Conservation (phyloP, 2,113 vertebrate genomes). For the Paralichthys olivaceus region DNA sequence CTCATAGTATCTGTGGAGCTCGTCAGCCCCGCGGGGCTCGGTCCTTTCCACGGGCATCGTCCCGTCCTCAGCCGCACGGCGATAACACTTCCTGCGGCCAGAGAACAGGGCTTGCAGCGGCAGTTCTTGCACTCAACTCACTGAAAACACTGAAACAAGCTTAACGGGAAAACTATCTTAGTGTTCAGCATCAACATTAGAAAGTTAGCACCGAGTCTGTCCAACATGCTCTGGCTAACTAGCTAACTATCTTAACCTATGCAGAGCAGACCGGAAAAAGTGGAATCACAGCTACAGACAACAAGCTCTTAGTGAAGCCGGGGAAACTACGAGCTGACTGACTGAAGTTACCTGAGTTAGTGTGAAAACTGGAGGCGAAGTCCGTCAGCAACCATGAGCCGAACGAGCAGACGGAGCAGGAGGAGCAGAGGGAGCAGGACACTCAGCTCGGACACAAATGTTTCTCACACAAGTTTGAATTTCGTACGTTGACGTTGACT, state of each 20-base stretch:
- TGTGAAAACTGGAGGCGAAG: background rate
- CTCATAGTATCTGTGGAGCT: constrained; percentile 81
- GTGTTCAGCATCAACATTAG: background rate
- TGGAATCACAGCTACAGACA: background rate
- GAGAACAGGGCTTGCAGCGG: background rate
- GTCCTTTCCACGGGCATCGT: constrained; percentile 80
- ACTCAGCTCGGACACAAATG: background rate
- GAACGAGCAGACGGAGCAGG: no score
- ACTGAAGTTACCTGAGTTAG: constrained; percentile 35
- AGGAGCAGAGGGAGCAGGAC: no score
- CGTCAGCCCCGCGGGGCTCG: constrained; percentile 64
- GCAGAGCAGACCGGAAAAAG: background rate
- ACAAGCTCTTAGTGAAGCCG: background rate
- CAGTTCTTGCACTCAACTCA: background rate
- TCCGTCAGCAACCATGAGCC: background rate
- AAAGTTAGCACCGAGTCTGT: background rate
- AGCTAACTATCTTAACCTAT: background rate
- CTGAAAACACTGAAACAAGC: background rate
- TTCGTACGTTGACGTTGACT: constrained; percentile 66
- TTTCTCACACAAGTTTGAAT: constrained; percentile 79
- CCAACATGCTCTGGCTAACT: background rate
- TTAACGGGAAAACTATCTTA: background rate
- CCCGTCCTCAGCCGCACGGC: constrained; percentile 12
- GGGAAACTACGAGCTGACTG: fast-evolving
- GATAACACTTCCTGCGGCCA: constrained; percentile 3